Evolutionary conservation across 2,888 invertebrate species (phyloP).

Genomic region (Abrostola tripartita): DNA sequence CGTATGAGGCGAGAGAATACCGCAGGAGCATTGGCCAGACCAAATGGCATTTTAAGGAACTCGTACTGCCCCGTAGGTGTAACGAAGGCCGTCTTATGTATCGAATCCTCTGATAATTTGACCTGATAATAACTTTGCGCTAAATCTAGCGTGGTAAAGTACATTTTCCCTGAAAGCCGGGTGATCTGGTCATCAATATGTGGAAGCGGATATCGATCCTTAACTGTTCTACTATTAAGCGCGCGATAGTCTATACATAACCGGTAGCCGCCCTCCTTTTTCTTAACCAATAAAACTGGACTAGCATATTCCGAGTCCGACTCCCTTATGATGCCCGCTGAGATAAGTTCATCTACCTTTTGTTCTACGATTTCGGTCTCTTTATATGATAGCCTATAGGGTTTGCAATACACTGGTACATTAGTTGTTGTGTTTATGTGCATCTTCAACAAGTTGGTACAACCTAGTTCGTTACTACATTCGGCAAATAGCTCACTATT

Average conservation of each 20-base stretch:
- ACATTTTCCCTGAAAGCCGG: not conserved
- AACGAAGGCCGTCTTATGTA: constrained; percentile 11
- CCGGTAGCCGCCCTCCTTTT: not conserved
- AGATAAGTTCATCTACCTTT: constrained; percentile 8
- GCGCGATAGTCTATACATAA: not conserved
- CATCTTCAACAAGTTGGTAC: not conserved
- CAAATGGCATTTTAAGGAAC: not conserved
- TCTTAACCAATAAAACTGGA: not conserved
- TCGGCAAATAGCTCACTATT: not conserved
- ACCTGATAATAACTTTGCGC: constrained; percentile 18
- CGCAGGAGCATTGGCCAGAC: no score
- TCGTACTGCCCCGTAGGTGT: constrained; percentile 8
- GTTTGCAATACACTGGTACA: constrained; percentile 2
- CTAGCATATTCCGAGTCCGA: not conserved
- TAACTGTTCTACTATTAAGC: no score
- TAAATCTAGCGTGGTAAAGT: not conserved
- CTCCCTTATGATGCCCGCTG: not conserved
- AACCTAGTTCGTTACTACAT: constrained; percentile 2
- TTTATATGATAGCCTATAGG: constrained; percentile 7
- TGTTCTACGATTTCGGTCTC: constrained; percentile 10
- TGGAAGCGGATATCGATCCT: not conserved
- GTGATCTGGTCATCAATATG: not conserved
- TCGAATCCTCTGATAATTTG: constrained; percentile 11
- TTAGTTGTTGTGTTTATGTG: not conserved
- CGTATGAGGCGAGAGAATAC: constrained; percentile 3